Base-by-base conservation (phyloP, 2,113 vertebrate species). In the Prinia subflava region DNA sequence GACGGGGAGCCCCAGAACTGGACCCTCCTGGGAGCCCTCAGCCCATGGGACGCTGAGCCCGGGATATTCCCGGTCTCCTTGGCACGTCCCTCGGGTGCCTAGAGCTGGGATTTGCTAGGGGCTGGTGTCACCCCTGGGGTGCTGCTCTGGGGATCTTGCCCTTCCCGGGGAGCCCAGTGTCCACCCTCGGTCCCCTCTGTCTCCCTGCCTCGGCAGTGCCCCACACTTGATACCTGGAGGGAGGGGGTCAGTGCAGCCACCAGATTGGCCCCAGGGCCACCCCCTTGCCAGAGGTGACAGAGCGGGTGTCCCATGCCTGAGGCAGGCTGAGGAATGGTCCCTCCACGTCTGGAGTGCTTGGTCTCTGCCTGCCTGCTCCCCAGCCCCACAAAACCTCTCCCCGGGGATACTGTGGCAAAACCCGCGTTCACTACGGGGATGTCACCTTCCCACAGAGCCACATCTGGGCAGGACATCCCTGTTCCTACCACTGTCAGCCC, bases 191-290 rank as follows among this genome's bases (percentile, higher is more conserved):
- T 23, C 41, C 31, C 62, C 46, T 64, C 39, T 3, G 3, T n/a
- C 35, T 35, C 30, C 44, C 9, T 1, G 3, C 30, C 5, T 15
- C 44, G 2, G 4, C 7, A 10, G 37, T 35, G 57, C 52, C 59
- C 53, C 86, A 5, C 46, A 20, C 17, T n/a, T 23, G 16, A 33
- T 30, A 59, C 13, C 23, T 15, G 57, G 42, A 30, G 65, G 18
- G 5, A 25, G 13, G 1, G 41, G 35, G 30, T 3, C 41, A 59
- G 19, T 0, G 0, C 0, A 2, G 62, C 24, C n/a, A 65, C 65
- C 55, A 67, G 52, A 17, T 17, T 42, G 47, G 47, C 21, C 37
- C 30, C 47, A 7, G n/a, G 30, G 33, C 9, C 41, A 41, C 21
- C 4, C 9, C 11, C 15, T 47, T 55, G 39, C 12, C 75, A 12